Conservation (phyloP, 2,113 vertebrate species). For the Brachypodius melanocephalos region DNA sequence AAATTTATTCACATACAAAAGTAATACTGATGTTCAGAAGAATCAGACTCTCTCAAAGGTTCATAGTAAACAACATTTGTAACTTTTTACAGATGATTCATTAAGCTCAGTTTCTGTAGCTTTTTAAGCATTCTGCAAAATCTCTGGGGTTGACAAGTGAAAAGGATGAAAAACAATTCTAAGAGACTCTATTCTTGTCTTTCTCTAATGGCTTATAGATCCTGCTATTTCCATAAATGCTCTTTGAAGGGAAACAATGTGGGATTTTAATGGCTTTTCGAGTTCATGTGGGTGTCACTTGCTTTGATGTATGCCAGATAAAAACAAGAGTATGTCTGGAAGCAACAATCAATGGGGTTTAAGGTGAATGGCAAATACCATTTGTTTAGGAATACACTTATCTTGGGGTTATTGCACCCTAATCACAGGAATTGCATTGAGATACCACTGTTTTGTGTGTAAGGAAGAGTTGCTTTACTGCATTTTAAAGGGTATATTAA, state of each 20-base stretch:
- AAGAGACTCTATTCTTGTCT: conserved; percentile 26
- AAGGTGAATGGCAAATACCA: neutral
- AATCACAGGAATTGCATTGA: neutral
- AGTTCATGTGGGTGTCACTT: conserved; percentile 7
- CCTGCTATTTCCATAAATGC: conserved; percentile 42
- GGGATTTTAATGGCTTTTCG: conserved; percentile 35
- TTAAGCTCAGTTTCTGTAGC: neutral
- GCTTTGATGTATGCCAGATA: conserved; percentile 5
- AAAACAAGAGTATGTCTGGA: neutral
- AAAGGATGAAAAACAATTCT: neutral
- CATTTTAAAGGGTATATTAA: neutral
- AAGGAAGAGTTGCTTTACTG: neutral
- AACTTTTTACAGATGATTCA: neutral
- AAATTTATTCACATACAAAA: neutral
- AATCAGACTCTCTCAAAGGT: neutral
- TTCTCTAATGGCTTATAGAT: conserved; percentile 50
- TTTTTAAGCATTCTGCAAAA: neutral
- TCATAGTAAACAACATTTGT: neutral
- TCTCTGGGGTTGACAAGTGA: neutral
- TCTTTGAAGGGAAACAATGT: conserved; percentile 37
- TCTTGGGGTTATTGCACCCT: neutral
- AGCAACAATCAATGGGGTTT: neutral
- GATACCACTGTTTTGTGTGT: neutral
- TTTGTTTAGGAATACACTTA: neutral
- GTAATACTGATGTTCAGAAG: neutral